Conservation (phyloP, 2,113 vertebrate species). For the Corynorhinus townsendii region DNA sequence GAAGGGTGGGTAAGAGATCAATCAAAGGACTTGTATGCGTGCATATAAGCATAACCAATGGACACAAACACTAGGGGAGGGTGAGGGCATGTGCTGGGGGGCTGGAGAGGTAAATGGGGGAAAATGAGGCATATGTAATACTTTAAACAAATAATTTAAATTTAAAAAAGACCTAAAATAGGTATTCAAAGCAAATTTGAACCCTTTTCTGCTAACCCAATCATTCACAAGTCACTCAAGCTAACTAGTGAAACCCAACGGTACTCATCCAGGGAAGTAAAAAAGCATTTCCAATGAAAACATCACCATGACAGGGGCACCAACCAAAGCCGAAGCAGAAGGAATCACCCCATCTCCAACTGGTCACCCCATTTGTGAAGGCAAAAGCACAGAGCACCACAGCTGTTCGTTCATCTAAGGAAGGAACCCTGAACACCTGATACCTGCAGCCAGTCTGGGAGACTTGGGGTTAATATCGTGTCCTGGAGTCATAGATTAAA, state of each 20-base stretch:
- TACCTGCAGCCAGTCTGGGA: not conserved
- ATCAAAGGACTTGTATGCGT: too few relatives aligned
- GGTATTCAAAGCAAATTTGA: not conserved
- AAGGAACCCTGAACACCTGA: not conserved
- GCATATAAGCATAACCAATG: too few relatives aligned
- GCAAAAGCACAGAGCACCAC: not conserved
- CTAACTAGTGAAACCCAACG: not conserved
- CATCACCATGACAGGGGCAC: not conserved
- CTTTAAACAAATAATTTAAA: too few relatives aligned
- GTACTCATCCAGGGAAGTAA: not conserved
- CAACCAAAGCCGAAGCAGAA: not conserved
- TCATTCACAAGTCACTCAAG: not conserved
- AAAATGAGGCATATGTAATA: too few relatives aligned
- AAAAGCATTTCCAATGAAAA: conserved; percentile 5
- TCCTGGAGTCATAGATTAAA: not conserved
- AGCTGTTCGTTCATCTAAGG: not conserved
- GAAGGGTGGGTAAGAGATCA: too few relatives aligned
- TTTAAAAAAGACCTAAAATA: not conserved
- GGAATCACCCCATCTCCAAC: not conserved
- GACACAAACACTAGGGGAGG: too few relatives aligned
- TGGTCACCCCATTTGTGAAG: not conserved
- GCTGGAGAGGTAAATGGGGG: too few relatives aligned
- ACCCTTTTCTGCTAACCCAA: not conserved
- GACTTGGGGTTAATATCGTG: not conserved
- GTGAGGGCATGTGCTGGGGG: too few relatives aligned